Conservation (phyloP, 2,113 vertebrate genomes). For the Bos taurus region DNA sequence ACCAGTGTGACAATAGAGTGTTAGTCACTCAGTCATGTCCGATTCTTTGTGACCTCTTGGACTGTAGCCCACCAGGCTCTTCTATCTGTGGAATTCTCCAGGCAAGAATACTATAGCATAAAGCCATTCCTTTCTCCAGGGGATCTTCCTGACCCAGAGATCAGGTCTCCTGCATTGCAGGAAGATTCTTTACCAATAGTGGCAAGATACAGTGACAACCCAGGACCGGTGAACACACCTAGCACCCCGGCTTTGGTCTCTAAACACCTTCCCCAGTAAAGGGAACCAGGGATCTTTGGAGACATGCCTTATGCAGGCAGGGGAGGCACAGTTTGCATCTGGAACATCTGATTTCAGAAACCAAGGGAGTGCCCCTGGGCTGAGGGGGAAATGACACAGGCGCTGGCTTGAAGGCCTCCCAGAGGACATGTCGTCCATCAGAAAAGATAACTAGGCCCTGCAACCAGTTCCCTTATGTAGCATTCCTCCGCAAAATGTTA, state of each 20-base stretch:
- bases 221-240: neutral
- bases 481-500: neutral
- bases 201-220: neutral
- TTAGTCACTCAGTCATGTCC: neutral
- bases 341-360: neutral
- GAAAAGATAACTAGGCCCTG: neutral
- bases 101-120: neutral
- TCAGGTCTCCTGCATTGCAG: neutral
- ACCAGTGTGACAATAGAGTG: neutral
- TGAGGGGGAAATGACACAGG: fast-evolving
- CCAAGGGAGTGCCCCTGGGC: fast-evolving
- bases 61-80: neutral
- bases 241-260: neutral
- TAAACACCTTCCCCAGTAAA: neutral
- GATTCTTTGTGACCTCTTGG: neutral
- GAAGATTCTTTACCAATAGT: neutral
- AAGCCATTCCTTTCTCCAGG: neutral
- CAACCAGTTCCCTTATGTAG: too few relatives aligned
- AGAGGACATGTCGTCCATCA: fast-evolving
- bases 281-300: neutral
- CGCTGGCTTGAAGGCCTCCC: neutral
- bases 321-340: too few relatives aligned
- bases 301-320: neutral
- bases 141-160: neutral
- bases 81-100: neutral